A percentile compares a stretch with the other conserved stretches of the same genome.
Conservation (phyloP, 2,797 vertebrate species). For the Dermochelys coriacea region DNA sequence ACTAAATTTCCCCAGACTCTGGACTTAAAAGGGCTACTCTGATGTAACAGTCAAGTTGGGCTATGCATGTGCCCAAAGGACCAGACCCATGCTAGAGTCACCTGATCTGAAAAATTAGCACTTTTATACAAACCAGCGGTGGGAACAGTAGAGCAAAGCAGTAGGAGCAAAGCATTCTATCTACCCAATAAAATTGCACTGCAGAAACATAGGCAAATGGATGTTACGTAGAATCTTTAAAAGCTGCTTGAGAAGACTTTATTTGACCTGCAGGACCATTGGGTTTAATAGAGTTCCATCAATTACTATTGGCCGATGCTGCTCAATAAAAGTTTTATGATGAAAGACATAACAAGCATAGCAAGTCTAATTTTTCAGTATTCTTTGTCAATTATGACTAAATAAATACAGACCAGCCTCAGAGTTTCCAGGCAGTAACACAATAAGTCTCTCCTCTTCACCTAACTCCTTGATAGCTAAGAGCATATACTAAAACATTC, state of each 20-base stretch:
- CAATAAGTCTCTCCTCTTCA: slow-evolving; percentile 51
- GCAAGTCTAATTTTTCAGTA: slow-evolving; percentile 51
- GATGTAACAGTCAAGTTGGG: neutral
- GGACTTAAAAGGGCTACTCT: neutral
- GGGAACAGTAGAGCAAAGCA: neutral
- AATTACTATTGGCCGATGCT: slow-evolving; percentile 33
- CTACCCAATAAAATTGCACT: neutral
- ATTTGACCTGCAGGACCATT: slow-evolving; percentile 22
- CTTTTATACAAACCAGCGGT: neutral
- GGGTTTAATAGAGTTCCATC: neutral
- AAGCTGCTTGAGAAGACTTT: neutral
- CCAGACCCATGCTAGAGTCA: neutral
- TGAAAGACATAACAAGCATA: slow-evolving; percentile 29
- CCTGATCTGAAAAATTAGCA: neutral
- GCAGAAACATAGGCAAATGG: neutral
- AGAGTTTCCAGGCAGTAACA: slow-evolving; percentile 26
- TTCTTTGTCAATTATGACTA: slow-evolving; percentile 66
- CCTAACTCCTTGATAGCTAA: slow-evolving; percentile 38
- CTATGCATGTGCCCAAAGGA: neutral
- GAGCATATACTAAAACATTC: slow-evolving; percentile 52
- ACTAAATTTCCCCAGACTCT: neutral
- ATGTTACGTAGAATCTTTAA: neutral
- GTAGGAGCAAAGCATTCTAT: neutral
- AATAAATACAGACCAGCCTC: slow-evolving; percentile 63
- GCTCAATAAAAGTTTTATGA: slow-evolving; percentile 63